These are phyloP conservation scores for Neoascia interrupta DNA, from an alignment of 2,888 invertebrate species.

Conservation along the genomic window DNA sequence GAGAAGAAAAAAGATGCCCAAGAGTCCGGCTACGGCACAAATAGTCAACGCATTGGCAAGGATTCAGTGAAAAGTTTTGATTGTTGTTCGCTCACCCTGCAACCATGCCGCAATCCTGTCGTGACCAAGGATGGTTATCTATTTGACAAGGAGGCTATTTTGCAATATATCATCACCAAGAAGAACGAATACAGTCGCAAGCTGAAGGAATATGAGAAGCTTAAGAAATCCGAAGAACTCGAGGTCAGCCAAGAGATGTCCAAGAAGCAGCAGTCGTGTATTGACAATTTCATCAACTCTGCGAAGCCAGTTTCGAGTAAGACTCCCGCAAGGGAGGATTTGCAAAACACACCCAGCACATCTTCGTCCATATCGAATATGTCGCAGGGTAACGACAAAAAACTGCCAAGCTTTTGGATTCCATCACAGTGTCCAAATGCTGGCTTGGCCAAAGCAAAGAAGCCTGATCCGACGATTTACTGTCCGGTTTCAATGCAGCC, in stretches of 20 bases:
- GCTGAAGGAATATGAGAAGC: constrained; percentile 94
- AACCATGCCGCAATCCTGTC: constrained; percentile 96
- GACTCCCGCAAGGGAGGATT: constrained; percentile 60
- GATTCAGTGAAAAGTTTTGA: constrained; percentile 91
- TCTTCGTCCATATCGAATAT: constrained; percentile 87
- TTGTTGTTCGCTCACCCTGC: constrained; percentile 97
- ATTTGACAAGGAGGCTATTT: constrained; percentile 97
- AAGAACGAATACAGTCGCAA: constrained; percentile 94
- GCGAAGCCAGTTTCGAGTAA: constrained; percentile 82
- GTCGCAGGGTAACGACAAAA: constrained; percentile 87
- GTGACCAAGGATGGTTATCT: constrained; percentile 94
- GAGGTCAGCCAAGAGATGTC: constrained; percentile 83
- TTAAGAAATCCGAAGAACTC: constrained; percentile 87
- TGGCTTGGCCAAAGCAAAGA: constrained; percentile 84
- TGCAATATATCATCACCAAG: constrained; percentile 96
- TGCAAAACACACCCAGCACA: constrained; percentile 9
- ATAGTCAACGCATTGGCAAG: constrained; percentile 90
- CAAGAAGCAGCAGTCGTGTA: constrained; percentile 82
- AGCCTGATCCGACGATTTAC: constrained; percentile 84
- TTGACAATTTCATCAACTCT: constrained; percentile 90
- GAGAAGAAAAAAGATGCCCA: constrained; percentile 98
- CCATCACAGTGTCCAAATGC: constrained; percentile 95
- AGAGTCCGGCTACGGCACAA: constrained; percentile 95
- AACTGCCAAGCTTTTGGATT: constrained; percentile 97
- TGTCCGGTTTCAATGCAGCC: constrained; percentile 93